Conservation (phyloP, 1,140 invertebrate species). For the Neodiprion pinetum region DNA sequence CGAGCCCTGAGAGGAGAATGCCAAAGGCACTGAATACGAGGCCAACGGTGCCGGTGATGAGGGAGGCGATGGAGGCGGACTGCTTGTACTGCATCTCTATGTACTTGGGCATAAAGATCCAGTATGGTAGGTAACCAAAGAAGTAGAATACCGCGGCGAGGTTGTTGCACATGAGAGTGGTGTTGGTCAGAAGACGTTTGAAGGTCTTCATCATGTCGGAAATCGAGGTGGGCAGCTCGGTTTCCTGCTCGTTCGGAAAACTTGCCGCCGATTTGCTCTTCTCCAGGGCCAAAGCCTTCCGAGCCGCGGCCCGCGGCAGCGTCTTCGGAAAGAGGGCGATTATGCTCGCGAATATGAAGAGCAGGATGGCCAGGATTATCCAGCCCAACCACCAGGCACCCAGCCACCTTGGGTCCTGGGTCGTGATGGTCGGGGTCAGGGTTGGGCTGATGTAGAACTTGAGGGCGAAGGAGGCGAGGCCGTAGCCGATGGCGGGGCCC, state of each 20-base stretch:
- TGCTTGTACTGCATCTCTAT: slow-evolving; percentile 79
- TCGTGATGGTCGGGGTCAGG: slow-evolving; percentile 72
- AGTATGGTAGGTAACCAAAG: slow-evolving; percentile 76
- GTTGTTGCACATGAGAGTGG: slow-evolving; percentile 73
- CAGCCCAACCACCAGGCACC: slow-evolving; percentile 84
- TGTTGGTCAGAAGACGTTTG: slow-evolving; percentile 69
- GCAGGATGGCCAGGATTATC: slow-evolving; percentile 72
- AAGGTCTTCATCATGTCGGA: slow-evolving; percentile 70
- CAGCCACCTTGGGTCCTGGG: slow-evolving; percentile 74
- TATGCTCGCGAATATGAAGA: slow-evolving; percentile 69
- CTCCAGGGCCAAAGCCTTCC: slow-evolving; percentile 60
- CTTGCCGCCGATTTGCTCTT: slow-evolving; percentile 53
- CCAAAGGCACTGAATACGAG: slow-evolving; percentile 77
- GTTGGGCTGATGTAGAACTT: slow-evolving; percentile 75
- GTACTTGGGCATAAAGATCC: slow-evolving; percentile 80
- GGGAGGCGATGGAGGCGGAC: slow-evolving; percentile 72
- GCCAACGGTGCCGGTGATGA: slow-evolving; percentile 75
- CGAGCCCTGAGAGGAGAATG: slow-evolving; percentile 70
- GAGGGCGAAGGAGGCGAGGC: slow-evolving; percentile 72
- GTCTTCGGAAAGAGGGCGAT: slow-evolving; percentile 72
- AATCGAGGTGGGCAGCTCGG: slow-evolving; percentile 59
- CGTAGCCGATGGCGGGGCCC: slow-evolving; percentile 76
- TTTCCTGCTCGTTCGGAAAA: slow-evolving; percentile 43
- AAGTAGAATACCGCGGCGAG: slow-evolving; percentile 73
- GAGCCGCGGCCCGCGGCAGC: slow-evolving; percentile 66